Percentiles rank a stretch among this genome's conserved stretches.
These are phyloP conservation scores for Antidorcas marsupialis DNA, from an alignment of 2,113 vertebrate species.

Conservation along the genomic window DNA sequence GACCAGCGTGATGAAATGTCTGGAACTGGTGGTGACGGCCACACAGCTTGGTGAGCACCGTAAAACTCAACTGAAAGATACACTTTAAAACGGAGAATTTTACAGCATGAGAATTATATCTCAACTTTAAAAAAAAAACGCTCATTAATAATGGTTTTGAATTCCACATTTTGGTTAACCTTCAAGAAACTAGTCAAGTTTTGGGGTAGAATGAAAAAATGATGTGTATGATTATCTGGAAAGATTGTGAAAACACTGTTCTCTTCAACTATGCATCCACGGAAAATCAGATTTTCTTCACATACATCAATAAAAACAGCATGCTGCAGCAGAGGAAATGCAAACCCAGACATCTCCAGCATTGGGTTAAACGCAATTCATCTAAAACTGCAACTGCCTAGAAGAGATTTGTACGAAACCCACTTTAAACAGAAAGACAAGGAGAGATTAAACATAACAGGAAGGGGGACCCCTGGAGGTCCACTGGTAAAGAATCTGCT, in stretches of 20 bases:
- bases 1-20: fast-evolving
- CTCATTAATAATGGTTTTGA: neutral
- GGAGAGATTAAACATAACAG: neutral
- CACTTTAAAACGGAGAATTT: neutral
- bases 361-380: fast-evolving
- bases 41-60: no score
- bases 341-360: neutral
- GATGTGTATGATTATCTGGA: fast-evolving
- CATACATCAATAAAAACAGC: no score
- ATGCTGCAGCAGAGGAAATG: fast-evolving
- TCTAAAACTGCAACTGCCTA: neutral
- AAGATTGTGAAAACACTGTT: neutral
- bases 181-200: neutral
- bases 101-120: neutral
- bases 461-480: neutral
- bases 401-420: fast-evolving
- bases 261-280: fast-evolving
- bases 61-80: neutral
- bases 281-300: neutral
- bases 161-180: neutral
- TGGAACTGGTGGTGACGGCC: neutral
- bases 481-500: neutral
- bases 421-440: neutral
- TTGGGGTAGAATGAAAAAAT: neutral
- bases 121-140: neutral